These are phyloP conservation scores for Tympanoctomys barrerae DNA, from an alignment of 2,797 vertebrate genomes.

Conservation along the genomic window DNA sequence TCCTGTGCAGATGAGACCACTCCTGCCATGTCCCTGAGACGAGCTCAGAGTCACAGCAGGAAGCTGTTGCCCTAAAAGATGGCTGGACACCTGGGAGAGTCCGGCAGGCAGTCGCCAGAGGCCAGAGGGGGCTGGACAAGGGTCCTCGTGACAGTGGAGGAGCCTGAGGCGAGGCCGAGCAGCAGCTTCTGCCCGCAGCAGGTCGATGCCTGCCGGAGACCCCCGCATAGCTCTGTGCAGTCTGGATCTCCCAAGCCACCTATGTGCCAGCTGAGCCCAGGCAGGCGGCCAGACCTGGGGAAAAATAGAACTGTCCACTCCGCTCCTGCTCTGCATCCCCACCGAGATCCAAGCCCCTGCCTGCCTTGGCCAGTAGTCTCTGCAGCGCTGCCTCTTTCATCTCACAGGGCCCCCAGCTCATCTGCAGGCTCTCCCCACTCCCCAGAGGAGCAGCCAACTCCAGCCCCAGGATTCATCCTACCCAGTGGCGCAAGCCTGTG, in stretches of 20 bases:
- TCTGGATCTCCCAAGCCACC: not conserved
- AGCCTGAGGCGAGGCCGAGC: not conserved
- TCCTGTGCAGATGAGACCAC: not conserved
- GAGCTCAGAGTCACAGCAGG: not conserved
- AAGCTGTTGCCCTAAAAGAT: not conserved
- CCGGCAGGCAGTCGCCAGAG: not conserved
- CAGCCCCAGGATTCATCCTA: not conserved
- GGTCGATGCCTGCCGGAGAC: not conserved
- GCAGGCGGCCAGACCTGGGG: not conserved
- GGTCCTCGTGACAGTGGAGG: not conserved
- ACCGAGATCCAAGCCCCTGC: not conserved
- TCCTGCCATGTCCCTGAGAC: not conserved
- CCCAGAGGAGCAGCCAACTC: not conserved
- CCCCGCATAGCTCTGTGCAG: not conserved
- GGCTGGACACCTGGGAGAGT: not conserved
- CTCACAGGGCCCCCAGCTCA: not conserved
- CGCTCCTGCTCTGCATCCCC: not conserved
- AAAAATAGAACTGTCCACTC: not conserved
- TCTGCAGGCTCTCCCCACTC: not conserved
- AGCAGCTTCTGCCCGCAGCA: not conserved
- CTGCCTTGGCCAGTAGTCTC: not conserved
- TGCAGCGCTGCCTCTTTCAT: not conserved
- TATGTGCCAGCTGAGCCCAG: slow-evolving; percentile 17
- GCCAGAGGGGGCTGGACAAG: not conserved
- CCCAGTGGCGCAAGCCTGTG: not conserved